Percentiles rank a stretch among this genome's conserved stretches.
Conservation (phyloP, 2,888 invertebrate species). For the Volucella zonaria region DNA sequence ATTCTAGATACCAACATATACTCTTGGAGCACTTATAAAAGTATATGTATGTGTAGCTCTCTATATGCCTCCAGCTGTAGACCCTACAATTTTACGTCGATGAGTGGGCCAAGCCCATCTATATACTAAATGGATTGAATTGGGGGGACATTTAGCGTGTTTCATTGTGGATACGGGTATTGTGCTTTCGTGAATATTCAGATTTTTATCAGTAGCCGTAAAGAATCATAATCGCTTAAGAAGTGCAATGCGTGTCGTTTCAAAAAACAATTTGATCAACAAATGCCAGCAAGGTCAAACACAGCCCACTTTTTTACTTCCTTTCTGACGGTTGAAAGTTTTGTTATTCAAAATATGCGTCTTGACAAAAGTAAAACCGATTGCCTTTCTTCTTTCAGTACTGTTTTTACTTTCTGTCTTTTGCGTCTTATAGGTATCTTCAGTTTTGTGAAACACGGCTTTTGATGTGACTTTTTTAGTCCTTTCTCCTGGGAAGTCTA, state of each 20-base stretch:
- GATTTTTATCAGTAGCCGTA: conserved; percentile 37
- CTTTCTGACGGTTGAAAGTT: not conserved
- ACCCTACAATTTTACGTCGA: not conserved
- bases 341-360: not conserved
- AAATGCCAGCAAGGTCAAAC: not conserved
- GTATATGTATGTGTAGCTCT: not conserved
- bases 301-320: conserved; percentile 1
- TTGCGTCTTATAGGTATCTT: too few species aligned
- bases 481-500: too few species aligned
- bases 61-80: conserved; percentile 1
- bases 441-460: too few species aligned
- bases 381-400: too few species aligned
- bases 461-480: too few species aligned
- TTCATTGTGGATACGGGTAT: conserved; percentile 15
- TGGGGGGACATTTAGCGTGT: conserved; percentile 37
- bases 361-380: not conserved
- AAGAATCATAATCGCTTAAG: conserved; percentile 15
- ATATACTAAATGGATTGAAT: conserved; percentile 19
- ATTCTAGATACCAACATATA: too few species aligned
- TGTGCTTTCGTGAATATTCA: conserved; percentile 35
- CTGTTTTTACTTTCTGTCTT: too few species aligned
- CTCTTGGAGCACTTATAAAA: too few species aligned
- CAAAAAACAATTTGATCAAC: conserved; percentile 31
- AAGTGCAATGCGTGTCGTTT: conserved; percentile 25
- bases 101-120: conserved; percentile 38